Base-by-base conservation (phyloP, 2,888 invertebrate genomes). In the Diplazon laetatorius region DNA sequence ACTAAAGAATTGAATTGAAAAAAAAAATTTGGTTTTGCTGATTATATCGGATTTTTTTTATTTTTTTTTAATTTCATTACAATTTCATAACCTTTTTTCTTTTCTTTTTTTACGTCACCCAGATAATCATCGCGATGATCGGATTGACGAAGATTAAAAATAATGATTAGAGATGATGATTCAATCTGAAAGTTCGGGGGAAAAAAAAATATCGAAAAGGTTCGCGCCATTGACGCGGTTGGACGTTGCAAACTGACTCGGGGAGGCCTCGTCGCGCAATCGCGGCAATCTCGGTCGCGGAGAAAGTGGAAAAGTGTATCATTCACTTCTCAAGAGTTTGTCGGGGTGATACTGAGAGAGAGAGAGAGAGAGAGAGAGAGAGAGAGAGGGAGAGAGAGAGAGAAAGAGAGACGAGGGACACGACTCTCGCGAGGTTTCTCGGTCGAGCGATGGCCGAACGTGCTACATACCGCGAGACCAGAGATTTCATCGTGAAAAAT, bases 231-330 rank as follows among this genome's bases (percentile, higher is more conserved):
- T 22, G 50, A 50, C 1, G 42, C 42, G 42, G 42, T 37, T 66
- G 68, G 59, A 22, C 39, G 55, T 35, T 30, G 82, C 76, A 73
- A 79, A 80, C 78, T 76, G n/a, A n/a, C n/a, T 78, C 81, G 84
- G 85, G 85, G 83, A 83, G 85, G 82, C 83, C 84, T 80, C 83
- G 42, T 44, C 69, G 48, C 65, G 48, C 60, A 62, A 73, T 76
- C 82, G 82, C 82, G 83, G n/a, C n/a, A n/a, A 87, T 86, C 86
- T 83, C 86, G 83, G 84, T 75, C 87, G 80, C 82, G 83, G 87
- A 87, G 88, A 88, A 88, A 88, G 88, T 88, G 84, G 85, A 87
- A 87, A 88, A 87, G 85, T 85, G 83, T 88, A 87, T 88, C 85
- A 83, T 82, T 83, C 76, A 82, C 80, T 80, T 82, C 81, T 76